These are phyloP conservation scores for Dicyrtomina minuta DNA, from an alignment of 2,888 invertebrate genomes.

Conservation along the genomic window DNA sequence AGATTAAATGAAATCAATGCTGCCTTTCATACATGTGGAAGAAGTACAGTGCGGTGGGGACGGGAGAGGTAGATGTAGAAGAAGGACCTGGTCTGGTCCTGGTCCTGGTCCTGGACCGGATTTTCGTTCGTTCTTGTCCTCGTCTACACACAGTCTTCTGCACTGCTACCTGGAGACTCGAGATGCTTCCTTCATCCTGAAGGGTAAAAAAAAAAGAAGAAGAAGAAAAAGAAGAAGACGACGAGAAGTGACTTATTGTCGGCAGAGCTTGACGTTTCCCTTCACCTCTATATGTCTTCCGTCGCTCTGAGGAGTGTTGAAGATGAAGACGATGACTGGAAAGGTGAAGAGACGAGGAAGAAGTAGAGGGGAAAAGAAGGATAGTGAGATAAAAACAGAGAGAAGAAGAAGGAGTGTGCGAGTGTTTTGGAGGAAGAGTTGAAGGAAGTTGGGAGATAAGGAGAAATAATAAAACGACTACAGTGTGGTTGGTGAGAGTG, in stretches of 20 bases:
- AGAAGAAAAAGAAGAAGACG: neutral
- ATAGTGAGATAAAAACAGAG: neutral
- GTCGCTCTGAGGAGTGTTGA: too few species aligned
- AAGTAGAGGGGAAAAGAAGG: neutral
- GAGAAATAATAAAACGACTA: conserved; percentile 12
- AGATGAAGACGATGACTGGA: neutral
- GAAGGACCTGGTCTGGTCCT: neutral
- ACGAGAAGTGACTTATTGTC: neutral
- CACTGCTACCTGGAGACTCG: too few species aligned
- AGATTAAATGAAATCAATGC: conserved; percentile 23
- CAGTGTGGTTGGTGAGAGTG: neutral
- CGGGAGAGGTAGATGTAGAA: neutral
- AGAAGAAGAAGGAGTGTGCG: neutral
- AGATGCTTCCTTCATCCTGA: neutral
- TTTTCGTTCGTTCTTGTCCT: too few species aligned
- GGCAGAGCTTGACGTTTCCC: too few species aligned
- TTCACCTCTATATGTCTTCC: too few species aligned
- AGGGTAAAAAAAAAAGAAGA: neutral
- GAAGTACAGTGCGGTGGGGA: neutral
- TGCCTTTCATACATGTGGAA: neutral
- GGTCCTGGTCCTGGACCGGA: too few species aligned
- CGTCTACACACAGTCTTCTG: too few species aligned
- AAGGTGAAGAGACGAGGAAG: neutral
- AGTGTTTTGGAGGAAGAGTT: neutral
- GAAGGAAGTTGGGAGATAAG: neutral